Conservation (phyloP, 2,797 vertebrate genomes). For the Leptatherina wallacei region DNA sequence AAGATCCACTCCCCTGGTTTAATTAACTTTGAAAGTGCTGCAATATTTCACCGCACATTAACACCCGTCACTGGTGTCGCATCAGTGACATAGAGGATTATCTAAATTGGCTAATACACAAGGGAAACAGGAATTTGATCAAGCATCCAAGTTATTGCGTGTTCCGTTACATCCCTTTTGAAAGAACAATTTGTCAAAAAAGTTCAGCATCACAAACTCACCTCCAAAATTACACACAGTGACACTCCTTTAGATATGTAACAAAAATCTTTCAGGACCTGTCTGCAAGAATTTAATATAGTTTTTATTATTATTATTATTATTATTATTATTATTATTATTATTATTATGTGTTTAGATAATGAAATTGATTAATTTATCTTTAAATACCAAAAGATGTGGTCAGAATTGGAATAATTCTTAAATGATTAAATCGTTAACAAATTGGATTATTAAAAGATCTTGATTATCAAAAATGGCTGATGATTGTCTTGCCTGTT, state of each 20-base stretch:
- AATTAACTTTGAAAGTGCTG: constrained; percentile 55
- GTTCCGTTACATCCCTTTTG: constrained; percentile 17
- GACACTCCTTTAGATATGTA: too few species aligned
- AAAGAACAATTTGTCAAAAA: constrained; percentile 20
- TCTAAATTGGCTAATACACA: constrained; percentile 40
- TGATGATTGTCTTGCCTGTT: constrained; percentile 80
- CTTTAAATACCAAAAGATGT: too few species aligned
- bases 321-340: neutral
- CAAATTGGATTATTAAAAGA: neutral
- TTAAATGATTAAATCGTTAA: neutral
- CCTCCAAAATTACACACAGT: neutral
- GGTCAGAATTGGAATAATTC: neutral
- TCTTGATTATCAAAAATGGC: neutral
- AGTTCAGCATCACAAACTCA: constrained; percentile 1
- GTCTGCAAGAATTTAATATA: neutral
- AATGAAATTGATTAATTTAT: neutral
- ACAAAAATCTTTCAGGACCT: neutral
- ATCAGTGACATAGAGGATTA: constrained; percentile 34
- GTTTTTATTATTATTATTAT: too few species aligned
- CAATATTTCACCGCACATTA: constrained; percentile 58
- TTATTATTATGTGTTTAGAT: too few species aligned
- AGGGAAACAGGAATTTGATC: constrained; percentile 47
- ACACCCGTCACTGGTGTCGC: constrained; percentile 38
- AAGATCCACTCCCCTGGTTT: constrained; percentile 48
- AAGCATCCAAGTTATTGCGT: constrained; percentile 24